Evolutionary conservation across 2,797 vertebrate species (phyloP).

Genomic region (Gallirallus australis): DNA sequence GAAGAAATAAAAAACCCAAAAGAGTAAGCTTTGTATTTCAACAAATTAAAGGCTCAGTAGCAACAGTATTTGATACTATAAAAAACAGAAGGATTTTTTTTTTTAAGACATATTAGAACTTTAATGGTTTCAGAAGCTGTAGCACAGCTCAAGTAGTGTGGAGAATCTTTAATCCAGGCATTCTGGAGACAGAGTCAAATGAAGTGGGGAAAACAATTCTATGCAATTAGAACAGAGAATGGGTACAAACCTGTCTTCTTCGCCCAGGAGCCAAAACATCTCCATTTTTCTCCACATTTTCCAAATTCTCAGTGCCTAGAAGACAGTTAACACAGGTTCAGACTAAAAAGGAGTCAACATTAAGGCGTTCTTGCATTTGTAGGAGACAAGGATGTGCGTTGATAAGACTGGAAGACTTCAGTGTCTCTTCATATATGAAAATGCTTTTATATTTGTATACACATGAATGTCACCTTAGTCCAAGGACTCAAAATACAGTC

Average conservation of each 20-base stretch:
- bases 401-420: background rate
- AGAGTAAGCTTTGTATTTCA: background rate
- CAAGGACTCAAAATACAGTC: background rate
- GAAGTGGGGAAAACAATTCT: background rate
- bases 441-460: background rate
- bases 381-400: background rate
- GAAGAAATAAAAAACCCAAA: too few species aligned
- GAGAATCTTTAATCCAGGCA: background rate
- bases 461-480: background rate
- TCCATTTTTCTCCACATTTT: background rate
- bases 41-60: background rate
- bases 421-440: background rate
- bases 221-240: background rate
- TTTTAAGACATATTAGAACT: background rate
- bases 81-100: background rate
- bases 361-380: background rate
- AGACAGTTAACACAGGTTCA: background rate
- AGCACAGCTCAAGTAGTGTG: background rate
- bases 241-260: conserved; percentile 62
- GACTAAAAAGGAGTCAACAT: background rate
- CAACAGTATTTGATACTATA: background rate
- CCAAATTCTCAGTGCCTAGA: conserved; percentile 28
- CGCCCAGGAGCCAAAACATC: background rate
- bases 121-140: background rate
- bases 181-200: background rate